Evolutionary conservation across 2,888 invertebrate genomes (phyloP).

Genomic region (Anagyrus pseudococci): DNA sequence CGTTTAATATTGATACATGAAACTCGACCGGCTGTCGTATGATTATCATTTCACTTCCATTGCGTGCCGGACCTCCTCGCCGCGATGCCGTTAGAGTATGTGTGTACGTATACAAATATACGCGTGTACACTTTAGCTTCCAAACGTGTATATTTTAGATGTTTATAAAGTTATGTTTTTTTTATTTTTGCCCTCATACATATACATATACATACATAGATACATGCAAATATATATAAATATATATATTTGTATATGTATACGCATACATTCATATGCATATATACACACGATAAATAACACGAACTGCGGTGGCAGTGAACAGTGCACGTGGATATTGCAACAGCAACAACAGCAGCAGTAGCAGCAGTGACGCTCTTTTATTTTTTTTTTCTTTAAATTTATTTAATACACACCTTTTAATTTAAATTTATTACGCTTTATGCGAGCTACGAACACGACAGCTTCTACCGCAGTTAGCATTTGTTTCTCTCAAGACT

Average conservation of each 20-base stretch:
- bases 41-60: conserved; percentile 39
- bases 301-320: conserved; percentile 62
- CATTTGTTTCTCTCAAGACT: too few relatives aligned
- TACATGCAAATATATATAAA: too few relatives aligned
- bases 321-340: conserved; percentile 61
- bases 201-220: too few relatives aligned
- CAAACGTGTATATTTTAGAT: too few relatives aligned
- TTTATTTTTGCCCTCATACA: too few relatives aligned
- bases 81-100: conserved; percentile 28
- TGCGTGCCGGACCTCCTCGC: conserved; percentile 45
- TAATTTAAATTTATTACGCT: conserved; percentile 46
- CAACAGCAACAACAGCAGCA: conserved; percentile 56
- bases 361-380: conserved; percentile 43
- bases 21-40: conserved; percentile 22
- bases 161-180: too few relatives aligned
- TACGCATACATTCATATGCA: background rate
- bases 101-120: too few relatives aligned
- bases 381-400: conserved; percentile 8
- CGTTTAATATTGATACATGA: conserved; percentile 17
- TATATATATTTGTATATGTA: too few relatives aligned
- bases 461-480: conserved; percentile 58
- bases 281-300: conserved; percentile 45
- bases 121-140: too few relatives aligned
- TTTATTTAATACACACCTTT: conserved; percentile 22
- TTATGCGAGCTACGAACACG: conserved; percentile 57